phyloP scores from a whole-genome alignment of 2,113 vertebrate genomes.

The Ptilonorhynchus violaceus region DNA sequence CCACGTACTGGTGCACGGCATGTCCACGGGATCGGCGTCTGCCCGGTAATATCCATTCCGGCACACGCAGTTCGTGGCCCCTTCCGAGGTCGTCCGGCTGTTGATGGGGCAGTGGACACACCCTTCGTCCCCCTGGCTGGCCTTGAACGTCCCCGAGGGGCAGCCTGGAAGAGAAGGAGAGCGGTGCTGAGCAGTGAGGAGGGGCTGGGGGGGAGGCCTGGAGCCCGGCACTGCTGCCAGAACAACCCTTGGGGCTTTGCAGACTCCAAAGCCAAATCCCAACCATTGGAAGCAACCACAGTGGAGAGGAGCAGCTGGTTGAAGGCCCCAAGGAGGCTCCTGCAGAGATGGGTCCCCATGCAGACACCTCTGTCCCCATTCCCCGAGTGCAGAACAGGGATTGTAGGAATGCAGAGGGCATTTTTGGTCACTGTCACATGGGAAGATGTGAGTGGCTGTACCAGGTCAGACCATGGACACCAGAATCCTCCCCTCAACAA shows the following conservation, averaged over 20 bases:
- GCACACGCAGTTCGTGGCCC: constrained; percentile 89
- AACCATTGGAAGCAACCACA: background rate
- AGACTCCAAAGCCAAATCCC: background rate
- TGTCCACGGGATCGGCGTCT: constrained; percentile 85
- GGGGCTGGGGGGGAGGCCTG: background rate
- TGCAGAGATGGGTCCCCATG: background rate
- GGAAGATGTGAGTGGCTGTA: accelerated
- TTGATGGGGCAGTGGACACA: constrained; percentile 90
- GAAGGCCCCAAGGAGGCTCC: background rate
- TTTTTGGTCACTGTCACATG: accelerated
- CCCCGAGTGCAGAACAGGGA: background rate
- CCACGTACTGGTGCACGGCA: constrained; percentile 91
- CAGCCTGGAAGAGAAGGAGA: constrained; percentile 78
- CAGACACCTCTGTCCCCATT: too few relatives aligned
- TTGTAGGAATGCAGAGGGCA: background rate
- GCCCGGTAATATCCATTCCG: constrained; percentile 86
- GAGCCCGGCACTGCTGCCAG: background rate
- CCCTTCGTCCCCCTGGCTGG: constrained; percentile 86
- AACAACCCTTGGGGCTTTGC: background rate
- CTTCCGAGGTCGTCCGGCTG: constrained; percentile 87
- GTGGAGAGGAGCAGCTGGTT: background rate
- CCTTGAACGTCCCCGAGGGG: constrained; percentile 86
- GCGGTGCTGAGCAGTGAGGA: background rate
- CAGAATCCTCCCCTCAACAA: background rate
- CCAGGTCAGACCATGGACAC: background rate